A percentile compares a stretch with the other conserved stretches of the same genome.
Evolutionary conservation across 30 jellyfish, hydroid and myxozoan species (phyloP).

Genomic region (Mastigias papua): DNA sequence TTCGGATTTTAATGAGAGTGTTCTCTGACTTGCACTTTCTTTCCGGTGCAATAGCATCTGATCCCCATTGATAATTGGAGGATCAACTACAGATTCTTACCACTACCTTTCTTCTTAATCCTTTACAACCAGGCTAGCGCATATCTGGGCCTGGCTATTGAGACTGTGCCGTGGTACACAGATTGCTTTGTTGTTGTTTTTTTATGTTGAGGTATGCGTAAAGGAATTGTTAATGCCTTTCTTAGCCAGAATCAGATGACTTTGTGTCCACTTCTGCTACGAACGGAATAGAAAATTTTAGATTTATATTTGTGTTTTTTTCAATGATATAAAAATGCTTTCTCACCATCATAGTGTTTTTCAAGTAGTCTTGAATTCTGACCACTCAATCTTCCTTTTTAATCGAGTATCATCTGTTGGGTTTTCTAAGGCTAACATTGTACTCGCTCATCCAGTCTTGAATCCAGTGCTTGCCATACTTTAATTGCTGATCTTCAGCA

Average conservation of each 20-base stretch:
- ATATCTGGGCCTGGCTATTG: too few species aligned
- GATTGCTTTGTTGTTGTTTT: too few species aligned
- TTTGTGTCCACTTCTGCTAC: constrained; percentile 59
- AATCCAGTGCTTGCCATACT: constrained; percentile 65
- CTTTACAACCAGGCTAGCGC: too few species aligned
- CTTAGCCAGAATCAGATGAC: too few species aligned
- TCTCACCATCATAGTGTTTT: constrained; percentile 19
- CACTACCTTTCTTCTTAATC: too few species aligned
- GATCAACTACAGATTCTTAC: constrained; percentile 74
- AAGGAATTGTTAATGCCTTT: too few species aligned
- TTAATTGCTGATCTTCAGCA: constrained; percentile 29
- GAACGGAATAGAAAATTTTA: too few species aligned
- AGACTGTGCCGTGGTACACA: too few species aligned
- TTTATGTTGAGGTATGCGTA: too few species aligned
- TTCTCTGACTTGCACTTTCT: constrained; percentile 37
- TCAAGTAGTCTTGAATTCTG: constrained; percentile 35
- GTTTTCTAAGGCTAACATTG: constrained; percentile 71
- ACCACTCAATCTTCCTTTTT: constrained; percentile 46
- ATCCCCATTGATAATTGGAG: constrained; percentile 63
- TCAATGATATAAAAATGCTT: too few species aligned
- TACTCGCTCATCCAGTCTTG: constrained; percentile 73
- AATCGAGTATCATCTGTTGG: constrained; percentile 62
- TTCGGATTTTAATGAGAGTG: constrained; percentile 49
- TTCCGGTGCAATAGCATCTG: constrained; percentile 61
- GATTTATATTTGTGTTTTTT: too few species aligned